Percentiles rank a stretch among this genome's conserved stretches.
phyloP scores from a whole-genome alignment of 2,113 vertebrate species.

The Nannospalax galili region DNA sequence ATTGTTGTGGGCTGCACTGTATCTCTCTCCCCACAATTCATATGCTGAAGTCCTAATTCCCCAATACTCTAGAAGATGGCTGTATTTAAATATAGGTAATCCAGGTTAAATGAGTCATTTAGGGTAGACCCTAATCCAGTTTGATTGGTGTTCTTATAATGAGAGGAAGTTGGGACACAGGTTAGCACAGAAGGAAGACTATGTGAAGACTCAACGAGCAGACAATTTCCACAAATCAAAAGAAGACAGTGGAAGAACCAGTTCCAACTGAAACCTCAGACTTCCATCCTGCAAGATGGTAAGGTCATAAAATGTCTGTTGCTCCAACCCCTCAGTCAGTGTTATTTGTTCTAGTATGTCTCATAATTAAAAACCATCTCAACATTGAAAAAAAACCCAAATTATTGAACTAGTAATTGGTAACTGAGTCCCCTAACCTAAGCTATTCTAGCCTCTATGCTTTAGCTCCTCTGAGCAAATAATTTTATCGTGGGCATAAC shows the following conservation, averaged over 20 bases:
- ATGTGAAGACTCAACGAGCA: neutral
- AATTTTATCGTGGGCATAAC: neutral
- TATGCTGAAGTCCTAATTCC: neutral
- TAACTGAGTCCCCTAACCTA: neutral
- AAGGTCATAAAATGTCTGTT: neutral
- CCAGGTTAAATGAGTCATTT: neutral
- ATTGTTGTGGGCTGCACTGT: neutral
- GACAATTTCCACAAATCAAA: neutral
- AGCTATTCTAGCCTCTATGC: neutral
- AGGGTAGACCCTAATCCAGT: neutral
- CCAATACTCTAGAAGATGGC: neutral
- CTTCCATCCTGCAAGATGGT: neutral
- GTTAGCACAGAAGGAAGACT: neutral
- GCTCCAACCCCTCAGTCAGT: neutral
- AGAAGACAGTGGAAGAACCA: neutral
- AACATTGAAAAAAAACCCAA: neutral
- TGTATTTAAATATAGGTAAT: neutral
- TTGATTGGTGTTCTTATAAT: neutral
- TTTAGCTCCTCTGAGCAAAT: neutral
- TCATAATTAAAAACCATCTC: neutral
- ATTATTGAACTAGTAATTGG: neutral
- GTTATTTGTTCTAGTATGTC: neutral
- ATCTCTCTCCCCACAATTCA: neutral
- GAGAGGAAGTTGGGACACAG: neutral
- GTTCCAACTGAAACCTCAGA: neutral